Evolutionary conservation across 1,140 invertebrate genomes (phyloP), one percentile per base, ranked within the genome.

Genomic region (Bombus waltoni): DNA sequence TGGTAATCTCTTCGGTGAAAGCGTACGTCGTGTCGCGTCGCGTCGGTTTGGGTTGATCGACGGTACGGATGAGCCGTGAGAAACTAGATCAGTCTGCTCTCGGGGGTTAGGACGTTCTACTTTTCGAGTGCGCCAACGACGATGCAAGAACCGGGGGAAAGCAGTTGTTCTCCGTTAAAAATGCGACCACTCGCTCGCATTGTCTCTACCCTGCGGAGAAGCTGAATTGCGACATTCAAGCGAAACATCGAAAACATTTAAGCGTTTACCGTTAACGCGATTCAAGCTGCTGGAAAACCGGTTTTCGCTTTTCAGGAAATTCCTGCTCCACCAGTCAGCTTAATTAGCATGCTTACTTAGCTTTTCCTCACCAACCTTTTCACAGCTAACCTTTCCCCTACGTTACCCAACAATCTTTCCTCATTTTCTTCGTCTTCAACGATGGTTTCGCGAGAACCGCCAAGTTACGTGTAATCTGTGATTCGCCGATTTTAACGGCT

Each of bases 191-290:
- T 79, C 42, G 76, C 4, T 70, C 40, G 83, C 68, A 84, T 84
- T 84, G 83, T 84, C 66, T 72, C 53, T 57, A n/a, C 44, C 40
- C 53, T 15, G 15, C 66, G 66, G 83, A 59, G 53, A 71, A 42
- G 28, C 44, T n/a, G 76, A 72, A 72, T 84, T 25, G 83, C 68
- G 75, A 79, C 65, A 44, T 79, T 79, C 83, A 15, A 59, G 66
- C 47, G 83, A 79, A 84, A 79, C 83, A 84, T 84, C 76, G 83
- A 79, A 84, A 84, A 79, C 83, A 76, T 71, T 84, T 84, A 84
- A 79, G 22, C 75, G 47, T 79, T 47, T 62, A 59, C 35, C 72
- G 72, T 53, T 53, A 38, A 83, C 82, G 53, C 44, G 65, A n/a
- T 40, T 79, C 65, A 44, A 62, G 25, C 59, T 79, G n/a, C 47